Conservation (phyloP, 2,888 invertebrate genomes). For the Dinocampus coccinellae region DNA sequence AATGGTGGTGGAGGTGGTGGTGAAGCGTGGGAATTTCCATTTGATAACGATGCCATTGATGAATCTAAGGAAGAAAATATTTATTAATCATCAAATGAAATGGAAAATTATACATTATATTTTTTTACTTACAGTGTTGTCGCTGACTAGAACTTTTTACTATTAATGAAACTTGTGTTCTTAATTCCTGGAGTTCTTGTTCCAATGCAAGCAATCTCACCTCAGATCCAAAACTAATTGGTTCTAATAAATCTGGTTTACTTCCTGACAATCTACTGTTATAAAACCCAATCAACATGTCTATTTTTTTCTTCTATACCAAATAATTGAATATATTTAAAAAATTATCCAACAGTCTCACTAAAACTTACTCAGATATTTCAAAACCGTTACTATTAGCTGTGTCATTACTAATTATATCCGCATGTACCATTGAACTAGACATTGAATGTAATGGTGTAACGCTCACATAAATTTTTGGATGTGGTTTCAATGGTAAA, state of each 20-base stretch:
- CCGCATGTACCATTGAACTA: constrained; percentile 66
- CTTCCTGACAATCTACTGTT: constrained; percentile 60
- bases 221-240: constrained; percentile 67
- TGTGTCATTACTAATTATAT: constrained; percentile 53
- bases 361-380: constrained; percentile 50
- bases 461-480: constrained; percentile 67
- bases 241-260: constrained; percentile 66
- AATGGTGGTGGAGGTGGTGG: constrained; percentile 63
- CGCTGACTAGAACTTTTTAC: constrained; percentile 60
- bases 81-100: neutral
- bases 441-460: constrained; percentile 68
- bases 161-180: constrained; percentile 65
- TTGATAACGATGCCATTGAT: constrained; percentile 51
- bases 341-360: constrained; percentile 10
- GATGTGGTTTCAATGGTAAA: constrained; percentile 64
- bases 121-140: constrained; percentile 54
- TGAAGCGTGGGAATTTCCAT: constrained; percentile 49
- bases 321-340: no score
- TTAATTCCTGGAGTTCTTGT: constrained; percentile 65
- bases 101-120: neutral
- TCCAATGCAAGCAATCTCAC: constrained; percentile 66
- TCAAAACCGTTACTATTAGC: constrained; percentile 54
- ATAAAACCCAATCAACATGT: constrained; percentile 35
- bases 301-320: no score
- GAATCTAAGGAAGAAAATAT: constrained; percentile 45